Evolutionary conservation across 2,113 vertebrate species (phyloP), one percentile per base, ranked within the genome.

Genomic region (Sarotherodon lohbergeri): DNA sequence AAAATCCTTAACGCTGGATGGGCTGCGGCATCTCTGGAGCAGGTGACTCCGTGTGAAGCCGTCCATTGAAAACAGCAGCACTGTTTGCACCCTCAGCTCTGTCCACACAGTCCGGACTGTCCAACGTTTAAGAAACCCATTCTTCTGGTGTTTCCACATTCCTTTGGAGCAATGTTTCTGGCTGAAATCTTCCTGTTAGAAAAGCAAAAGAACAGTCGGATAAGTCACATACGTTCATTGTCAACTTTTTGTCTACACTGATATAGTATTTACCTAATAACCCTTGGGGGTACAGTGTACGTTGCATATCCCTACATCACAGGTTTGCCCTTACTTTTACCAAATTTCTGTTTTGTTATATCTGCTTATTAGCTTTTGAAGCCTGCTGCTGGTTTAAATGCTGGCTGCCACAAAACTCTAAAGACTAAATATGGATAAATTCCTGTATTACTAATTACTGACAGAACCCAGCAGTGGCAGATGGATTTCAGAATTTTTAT

Each of bases 161-260:
- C 84, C 54, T 89, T 54, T 59, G 88, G 68, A 82, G 63, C 41
- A 55, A 54, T 4, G 39, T 43, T 73, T 85, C 59, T 34, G 54
- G 19, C 73, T 63, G 22, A 54, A 76, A 80, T 56, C 80, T 87
- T 86, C 81, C 92, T 95, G 86, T 82, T 12, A 66, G 9, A 59
- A 24, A 63, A 80, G 86, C 27, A 57, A 89, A 22, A 81, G 24
- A 41, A 7, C 1, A 8, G 41, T 48, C 9, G 0, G 63, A 83
- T 29, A 10, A 57, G 22, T 59, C 57, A 46, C 24, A 41, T 29
- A 24, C 19, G 2, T 48, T 52, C 2, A n/a, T 55, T 3, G 85
- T 56, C 7, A 14, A 29, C 46, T 56, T 50, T 57, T 57, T 80
- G 13, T 68, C 16, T 14, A 36, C 19, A 71, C 7, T 0, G 12